A percentile compares a stretch with the other conserved stretches of the same genome.
Conservation (phyloP, 2,888 invertebrate genomes). For the Malthinus flaveolus region DNA sequence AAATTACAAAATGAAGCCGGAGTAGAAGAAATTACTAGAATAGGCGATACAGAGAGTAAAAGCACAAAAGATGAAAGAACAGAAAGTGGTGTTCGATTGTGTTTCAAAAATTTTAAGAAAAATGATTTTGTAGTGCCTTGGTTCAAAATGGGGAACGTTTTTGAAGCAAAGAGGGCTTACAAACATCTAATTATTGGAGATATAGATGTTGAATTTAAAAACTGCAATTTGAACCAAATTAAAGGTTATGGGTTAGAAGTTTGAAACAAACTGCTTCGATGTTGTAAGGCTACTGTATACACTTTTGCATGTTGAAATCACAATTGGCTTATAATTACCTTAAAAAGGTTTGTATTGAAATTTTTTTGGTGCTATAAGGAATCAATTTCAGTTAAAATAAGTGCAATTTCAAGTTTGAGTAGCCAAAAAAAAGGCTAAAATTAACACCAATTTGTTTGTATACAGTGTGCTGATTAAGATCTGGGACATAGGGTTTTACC, state of each 20-base stretch:
- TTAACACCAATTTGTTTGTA: too few relatives aligned
- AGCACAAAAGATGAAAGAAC: neutral
- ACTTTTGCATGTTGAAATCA: too few relatives aligned
- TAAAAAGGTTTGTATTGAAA: too few relatives aligned
- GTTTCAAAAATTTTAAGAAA: neutral
- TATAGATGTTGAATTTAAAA: conserved; percentile 46
- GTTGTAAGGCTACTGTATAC: too few relatives aligned
- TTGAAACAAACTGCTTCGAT: too few relatives aligned
- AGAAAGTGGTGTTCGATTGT: neutral
- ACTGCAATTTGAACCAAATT: conserved; percentile 48
- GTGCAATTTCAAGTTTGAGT: too few relatives aligned
- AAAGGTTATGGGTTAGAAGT: conserved; percentile 41
- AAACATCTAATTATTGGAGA: conserved; percentile 50
- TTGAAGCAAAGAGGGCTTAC: conserved; percentile 43
- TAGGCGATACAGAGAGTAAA: neutral
- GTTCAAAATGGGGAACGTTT: neutral
- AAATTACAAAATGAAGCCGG: neutral
- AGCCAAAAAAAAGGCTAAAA: too few relatives aligned
- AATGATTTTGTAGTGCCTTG: neutral
- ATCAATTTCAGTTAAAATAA: too few relatives aligned
- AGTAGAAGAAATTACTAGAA: neutral
- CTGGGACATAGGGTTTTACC: too few relatives aligned
- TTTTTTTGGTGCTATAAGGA: too few relatives aligned
- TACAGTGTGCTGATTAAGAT: too few relatives aligned
- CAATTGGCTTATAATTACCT: too few relatives aligned